These are phyloP conservation scores for Adelosebastes latens DNA, from an alignment of 2,797 vertebrate species.

Conservation along the genomic window DNA sequence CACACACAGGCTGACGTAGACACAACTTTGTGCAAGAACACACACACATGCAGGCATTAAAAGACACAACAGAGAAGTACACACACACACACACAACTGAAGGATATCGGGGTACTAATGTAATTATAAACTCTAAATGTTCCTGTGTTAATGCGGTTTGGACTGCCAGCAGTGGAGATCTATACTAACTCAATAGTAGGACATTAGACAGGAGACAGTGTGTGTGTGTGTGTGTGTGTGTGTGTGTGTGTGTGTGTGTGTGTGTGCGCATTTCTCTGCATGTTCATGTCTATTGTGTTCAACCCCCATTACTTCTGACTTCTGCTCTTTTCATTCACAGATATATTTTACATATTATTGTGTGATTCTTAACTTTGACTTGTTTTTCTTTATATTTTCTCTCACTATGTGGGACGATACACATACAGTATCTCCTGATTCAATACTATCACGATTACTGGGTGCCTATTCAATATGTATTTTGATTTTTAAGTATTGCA, in stretches of 20 bases:
- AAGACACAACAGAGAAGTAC: not conserved
- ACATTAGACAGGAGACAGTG: slow-evolving; percentile 57
- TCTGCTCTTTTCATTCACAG: not conserved
- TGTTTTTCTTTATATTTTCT: not conserved
- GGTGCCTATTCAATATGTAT: too few species aligned
- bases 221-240: not conserved
- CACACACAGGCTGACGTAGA: not conserved
- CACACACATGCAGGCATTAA: not conserved
- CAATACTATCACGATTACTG: too few species aligned
- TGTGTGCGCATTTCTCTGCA: not conserved
- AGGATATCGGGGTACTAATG: slow-evolving; percentile 45
- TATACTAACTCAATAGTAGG: slow-evolving; percentile 73
- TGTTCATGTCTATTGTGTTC: not conserved
- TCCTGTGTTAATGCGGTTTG: slow-evolving; percentile 69
- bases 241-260: not conserved
- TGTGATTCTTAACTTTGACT: too few species aligned
- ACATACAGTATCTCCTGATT: too few species aligned
- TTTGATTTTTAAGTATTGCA: too few species aligned
- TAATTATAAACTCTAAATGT: slow-evolving; percentile 64
- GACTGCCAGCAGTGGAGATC: slow-evolving; percentile 66
- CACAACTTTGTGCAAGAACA: not conserved
- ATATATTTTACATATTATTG: not conserved
- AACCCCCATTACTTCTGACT: not conserved
- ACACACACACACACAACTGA: not conserved
- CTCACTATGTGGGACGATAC: not conserved